Evolutionary conservation across 2,797 vertebrate genomes (phyloP), one percentile per base, ranked within the genome.

Genomic region (Antennarius maculatus): DNA sequence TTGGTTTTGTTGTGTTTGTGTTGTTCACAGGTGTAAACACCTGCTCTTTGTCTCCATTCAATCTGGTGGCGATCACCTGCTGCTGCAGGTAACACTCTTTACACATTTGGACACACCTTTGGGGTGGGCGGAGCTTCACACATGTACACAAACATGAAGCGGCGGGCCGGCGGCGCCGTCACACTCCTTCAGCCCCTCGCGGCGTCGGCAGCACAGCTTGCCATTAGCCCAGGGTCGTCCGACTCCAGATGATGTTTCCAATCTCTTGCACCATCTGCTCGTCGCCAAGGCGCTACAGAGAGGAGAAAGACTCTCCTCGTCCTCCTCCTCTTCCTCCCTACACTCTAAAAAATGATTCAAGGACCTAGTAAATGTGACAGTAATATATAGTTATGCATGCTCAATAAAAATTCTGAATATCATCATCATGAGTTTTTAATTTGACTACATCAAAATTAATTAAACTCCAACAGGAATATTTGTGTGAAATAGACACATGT

Each of bases 251-350:
- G 81, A 86, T 74, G 81, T 83, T 88, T 83, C 85, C 84, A 89
- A 90, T 87, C 84, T 88, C 85, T 81, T 76, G 34, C 86, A 79
- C 87, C 88, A 90, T 88, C 88, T 89, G 88, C 85, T 91, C 86
- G 70, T 83, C 80, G 72, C 75, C 80, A 83, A 68, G 11, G 66
- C 58, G 52, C 79, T 50, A 77, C 50, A 58, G 61, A 82, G 59
- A 68, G 71, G 78, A 84, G 76, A 75, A 84, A 87, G 84, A 84
- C 68, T 62, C 84, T 89, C 87, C 89, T 86, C 83, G 77, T 83
- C 82, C 87, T 86, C 85, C 80, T 85, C 77, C 77, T 77, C 54
- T 2, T 79, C 79, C 68, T 83, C 61, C 62, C 62, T 54, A 23
- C n/a, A n/a, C n/a, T n/a, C n/a, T n/a, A n/a, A n/a, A n/a, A n/a